Evolutionary conservation across 1,140 invertebrate genomes (phyloP), one percentile per base, ranked within the genome.

Genomic region (Conus ventricosus): DNA sequence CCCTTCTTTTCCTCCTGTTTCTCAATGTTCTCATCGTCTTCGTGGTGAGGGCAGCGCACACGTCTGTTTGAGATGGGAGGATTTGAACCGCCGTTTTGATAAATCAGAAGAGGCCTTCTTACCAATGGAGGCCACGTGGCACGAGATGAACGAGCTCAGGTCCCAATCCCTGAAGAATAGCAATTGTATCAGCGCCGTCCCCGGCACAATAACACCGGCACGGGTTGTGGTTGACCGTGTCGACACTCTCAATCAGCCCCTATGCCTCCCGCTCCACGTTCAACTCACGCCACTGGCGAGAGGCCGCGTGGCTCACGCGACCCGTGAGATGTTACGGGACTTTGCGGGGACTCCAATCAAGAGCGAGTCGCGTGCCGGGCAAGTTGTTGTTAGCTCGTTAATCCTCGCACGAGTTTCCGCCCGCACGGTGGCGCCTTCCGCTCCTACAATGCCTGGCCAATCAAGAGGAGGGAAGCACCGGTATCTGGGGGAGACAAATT

Each of bases 251-350:
- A 78, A 87, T 76, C 85, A 87, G 20, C 75, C 85, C 71, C 39
- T n/a, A 84, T 25, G 51, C 75, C 5, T 57, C 75, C 39, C 71
- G 57, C 20, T 76, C 57, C 85, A 87, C 85, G 85, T 87, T 75
- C 76, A 13, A 17, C 51, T 71, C 75, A 10, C 85, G 25, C 85
- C 85, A n/a, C 54, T 27, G 75, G 85, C 53, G 75, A 54, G 51
- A 54, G n/a, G 85, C 85, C 85, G 80, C 85, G 85, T 87, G 85
- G 85, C 85, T 87, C 85, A 87, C 85, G 85, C 85, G 85, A 55
- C 85, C 39, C 54, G 54, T 71, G 85, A 87, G 85, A 87, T 78
- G 54, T 55, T 54, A 76, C 85, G 85, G 80, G 85, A 87, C 85
- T 87, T 87, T 87, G 75, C 71, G 53, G 85, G 51, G 39, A 57